Conservation (phyloP, 2,113 vertebrate genomes). For the Tympanuchus pallidicinctus region DNA sequence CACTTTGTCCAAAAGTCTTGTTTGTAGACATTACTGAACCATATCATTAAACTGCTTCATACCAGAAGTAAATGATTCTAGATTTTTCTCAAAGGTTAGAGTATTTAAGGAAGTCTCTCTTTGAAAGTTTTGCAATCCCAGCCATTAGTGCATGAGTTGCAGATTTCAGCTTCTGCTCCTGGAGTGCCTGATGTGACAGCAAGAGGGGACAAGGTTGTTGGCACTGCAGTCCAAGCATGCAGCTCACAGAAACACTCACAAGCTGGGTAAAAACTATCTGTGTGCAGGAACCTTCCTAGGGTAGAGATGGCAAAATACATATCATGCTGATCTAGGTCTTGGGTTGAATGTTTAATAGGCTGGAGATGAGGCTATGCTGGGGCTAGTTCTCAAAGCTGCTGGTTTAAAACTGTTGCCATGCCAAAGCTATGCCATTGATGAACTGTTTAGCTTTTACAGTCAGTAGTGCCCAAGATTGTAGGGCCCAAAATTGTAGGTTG, state of each 20-base stretch:
- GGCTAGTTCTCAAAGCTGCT: background rate
- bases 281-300: background rate
- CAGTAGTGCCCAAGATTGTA: background rate
- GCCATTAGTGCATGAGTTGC: background rate
- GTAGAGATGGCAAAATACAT: background rate
- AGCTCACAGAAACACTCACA: background rate
- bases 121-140: background rate
- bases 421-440: background rate
- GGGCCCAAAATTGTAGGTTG: background rate
- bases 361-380: background rate
- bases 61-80: background rate
- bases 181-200: background rate
- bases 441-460: background rate
- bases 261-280: background rate
- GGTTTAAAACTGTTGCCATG: background rate
- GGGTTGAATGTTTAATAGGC: background rate
- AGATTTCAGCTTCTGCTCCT: background rate
- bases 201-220: background rate
- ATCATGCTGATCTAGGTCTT: background rate
- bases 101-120: background rate
- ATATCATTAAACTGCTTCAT: background rate
- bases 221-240: background rate
- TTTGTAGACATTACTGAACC: background rate
- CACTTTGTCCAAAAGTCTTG: background rate
- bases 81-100: background rate